These are phyloP conservation scores for Heliconius himera DNA, from an alignment of 1,140 invertebrate genomes.

Conservation along the genomic window DNA sequence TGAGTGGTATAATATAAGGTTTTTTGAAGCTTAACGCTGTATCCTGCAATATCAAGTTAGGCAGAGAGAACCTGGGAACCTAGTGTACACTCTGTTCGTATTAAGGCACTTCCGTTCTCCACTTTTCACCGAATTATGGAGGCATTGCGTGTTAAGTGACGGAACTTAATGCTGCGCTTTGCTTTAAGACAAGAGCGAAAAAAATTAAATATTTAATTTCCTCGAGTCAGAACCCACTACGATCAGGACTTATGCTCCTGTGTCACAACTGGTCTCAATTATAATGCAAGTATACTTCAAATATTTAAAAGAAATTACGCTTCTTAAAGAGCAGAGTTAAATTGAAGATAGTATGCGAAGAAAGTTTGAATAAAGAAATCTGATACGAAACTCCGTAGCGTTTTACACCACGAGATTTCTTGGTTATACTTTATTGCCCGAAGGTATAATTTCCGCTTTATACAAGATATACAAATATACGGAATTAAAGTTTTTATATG, in stretches of 20 bases:
- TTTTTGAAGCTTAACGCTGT: background rate
- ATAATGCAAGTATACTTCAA: background rate
- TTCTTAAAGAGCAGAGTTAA: background rate
- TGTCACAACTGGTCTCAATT: too few species aligned
- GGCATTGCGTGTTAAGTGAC: too few species aligned
- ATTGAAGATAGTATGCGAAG: background rate
- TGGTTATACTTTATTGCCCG: background rate
- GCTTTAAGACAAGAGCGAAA: too few species aligned
- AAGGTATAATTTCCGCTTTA: background rate
- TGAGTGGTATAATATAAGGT: too few species aligned
- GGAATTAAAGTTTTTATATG: background rate
- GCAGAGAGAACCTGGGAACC: background rate
- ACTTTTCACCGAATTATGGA: too few species aligned
- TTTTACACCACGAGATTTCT: background rate
- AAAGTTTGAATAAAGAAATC: background rate
- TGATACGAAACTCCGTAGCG: background rate
- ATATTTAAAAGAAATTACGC: background rate
- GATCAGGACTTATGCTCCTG: too few species aligned
- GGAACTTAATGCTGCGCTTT: too few species aligned
- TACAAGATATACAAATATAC: background rate
- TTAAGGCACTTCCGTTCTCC: too few species aligned
- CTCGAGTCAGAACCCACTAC: too few species aligned
- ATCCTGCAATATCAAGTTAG: background rate
- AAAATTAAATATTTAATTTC: background rate
- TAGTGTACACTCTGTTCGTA: background rate